Base-by-base conservation (phyloP, 2,797 vertebrate genomes). In the Lindbergichthys nudifrons region DNA sequence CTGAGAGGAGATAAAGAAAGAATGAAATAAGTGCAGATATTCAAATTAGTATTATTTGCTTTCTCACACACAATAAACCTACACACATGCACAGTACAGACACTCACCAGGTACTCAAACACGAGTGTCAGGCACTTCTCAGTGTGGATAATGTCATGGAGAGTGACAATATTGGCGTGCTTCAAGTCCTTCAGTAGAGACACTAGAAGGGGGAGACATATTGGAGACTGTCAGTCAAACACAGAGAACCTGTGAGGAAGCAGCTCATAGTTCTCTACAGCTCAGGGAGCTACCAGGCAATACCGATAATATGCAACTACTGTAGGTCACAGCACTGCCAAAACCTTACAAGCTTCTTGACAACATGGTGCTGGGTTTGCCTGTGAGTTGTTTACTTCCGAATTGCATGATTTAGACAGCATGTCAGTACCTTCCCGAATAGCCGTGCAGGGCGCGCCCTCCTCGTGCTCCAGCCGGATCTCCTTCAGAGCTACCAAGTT, bases 71-170 rank as follows among this genome's bases (percentile, higher is more conserved):
- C 11, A 26, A 67, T 19, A 51, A 62, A 61, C 16, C 47, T 36
- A 36, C 30, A 73, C 10, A 67, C 5, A 15, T 21, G 4, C 42
- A 64, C 15, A 43, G 65, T 15, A 60, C 30, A 65, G 65, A 56
- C 73, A 91, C 94, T 88, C 85, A 96, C 95, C 94, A 96, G 88
- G 85, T 95, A 96, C 84, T 96, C 95, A 80, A 96, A 96, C 75
- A 96, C 95, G 15, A 96, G 94, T n/a, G 95, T 96, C 83, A 96
- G 95, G 92, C 94, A 95, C 94, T 95, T 95, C 86, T 96, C 95
- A 70, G 95, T 96, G 87, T 96, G 95, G 79, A 96, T 95, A 75
- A 96, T 96, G 89, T 96, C 95, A 79, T 96, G 95, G 43, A 96
- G 94, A 36, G 95, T 96, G 87, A 96, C 95, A 16, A 96, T 95